These are phyloP conservation scores for Nylanderia fulva DNA, from an alignment of 1,140 invertebrate genomes.

Conservation along the genomic window DNA sequence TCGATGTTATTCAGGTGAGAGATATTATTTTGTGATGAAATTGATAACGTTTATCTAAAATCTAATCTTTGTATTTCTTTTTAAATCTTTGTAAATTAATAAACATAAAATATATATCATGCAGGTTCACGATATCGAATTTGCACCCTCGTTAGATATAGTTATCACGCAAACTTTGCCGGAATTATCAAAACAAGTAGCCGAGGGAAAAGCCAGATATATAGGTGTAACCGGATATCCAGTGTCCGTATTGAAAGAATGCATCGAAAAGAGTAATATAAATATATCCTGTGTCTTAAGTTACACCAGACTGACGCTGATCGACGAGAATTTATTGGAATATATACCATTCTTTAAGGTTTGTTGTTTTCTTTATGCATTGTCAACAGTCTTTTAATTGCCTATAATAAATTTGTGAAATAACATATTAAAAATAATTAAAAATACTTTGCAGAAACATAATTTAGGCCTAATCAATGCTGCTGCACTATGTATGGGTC, in stretches of 20 bases:
- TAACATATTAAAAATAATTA: no score
- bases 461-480: constrained; percentile 94
- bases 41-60: neutral
- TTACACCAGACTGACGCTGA: constrained; percentile 92
- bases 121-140: constrained; percentile 96
- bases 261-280: constrained; percentile 89
- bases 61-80: no score
- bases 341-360: constrained; percentile 93
- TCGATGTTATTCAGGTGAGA: constrained; percentile 95
- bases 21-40: constrained; percentile 12
- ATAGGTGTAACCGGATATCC: constrained; percentile 97
- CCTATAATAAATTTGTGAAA: no score
- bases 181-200: constrained; percentile 90
- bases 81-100: neutral
- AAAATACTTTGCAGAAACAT: constrained; percentile 88
- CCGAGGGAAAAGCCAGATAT: constrained; percentile 91
- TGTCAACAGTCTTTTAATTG: no score
- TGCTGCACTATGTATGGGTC: constrained; percentile 92
- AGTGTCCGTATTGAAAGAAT: constrained; percentile 90
- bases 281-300: constrained; percentile 91
- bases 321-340: constrained; percentile 91
- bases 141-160: constrained; percentile 91
- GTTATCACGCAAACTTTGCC: constrained; percentile 95
- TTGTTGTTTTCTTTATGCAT: constrained; percentile 47
- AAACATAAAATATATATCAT: neutral